Conservation (phyloP, 1,140 invertebrate species). For the Eubasilissa regina region DNA sequence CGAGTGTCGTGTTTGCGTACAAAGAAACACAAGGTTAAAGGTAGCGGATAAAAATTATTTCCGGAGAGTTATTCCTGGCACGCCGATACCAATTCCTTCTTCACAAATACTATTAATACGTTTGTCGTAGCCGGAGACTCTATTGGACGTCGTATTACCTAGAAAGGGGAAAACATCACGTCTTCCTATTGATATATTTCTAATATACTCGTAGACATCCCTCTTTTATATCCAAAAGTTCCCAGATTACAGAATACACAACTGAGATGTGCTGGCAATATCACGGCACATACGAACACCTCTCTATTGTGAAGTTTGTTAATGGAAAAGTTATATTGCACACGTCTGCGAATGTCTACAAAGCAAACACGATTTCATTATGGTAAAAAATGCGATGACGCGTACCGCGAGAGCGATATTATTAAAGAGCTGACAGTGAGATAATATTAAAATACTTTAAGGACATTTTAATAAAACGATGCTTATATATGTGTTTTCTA, state of each 20-base stretch:
- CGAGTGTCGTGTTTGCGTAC: not conserved
- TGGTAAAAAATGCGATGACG: not conserved
- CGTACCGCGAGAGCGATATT: not conserved
- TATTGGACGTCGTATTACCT: not conserved
- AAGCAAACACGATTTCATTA: not conserved
- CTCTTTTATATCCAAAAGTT: constrained; percentile 24
- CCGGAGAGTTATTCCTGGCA: not conserved
- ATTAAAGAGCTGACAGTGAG: not conserved
- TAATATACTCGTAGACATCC: constrained; percentile 34
- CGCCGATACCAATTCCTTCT: not conserved
- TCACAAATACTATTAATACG: not conserved
- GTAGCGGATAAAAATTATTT: not conserved
- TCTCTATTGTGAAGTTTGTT: not conserved
- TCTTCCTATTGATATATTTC: constrained; percentile 52
- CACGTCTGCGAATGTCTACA: not conserved
- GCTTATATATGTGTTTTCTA: too few relatives aligned
- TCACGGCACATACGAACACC: not conserved
- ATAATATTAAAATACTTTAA: too few relatives aligned
- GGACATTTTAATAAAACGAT: too few relatives aligned
- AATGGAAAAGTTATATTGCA: constrained; percentile 13
- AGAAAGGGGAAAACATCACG: constrained; percentile 46
- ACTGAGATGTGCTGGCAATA: constrained; percentile 27
- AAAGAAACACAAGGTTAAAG: not conserved
- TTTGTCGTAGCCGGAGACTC: not conserved
- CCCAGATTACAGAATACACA: constrained; percentile 37